These are phyloP conservation scores for Achlya flavicornis DNA, from an alignment of 2,888 invertebrate species.

Conservation along the genomic window DNA sequence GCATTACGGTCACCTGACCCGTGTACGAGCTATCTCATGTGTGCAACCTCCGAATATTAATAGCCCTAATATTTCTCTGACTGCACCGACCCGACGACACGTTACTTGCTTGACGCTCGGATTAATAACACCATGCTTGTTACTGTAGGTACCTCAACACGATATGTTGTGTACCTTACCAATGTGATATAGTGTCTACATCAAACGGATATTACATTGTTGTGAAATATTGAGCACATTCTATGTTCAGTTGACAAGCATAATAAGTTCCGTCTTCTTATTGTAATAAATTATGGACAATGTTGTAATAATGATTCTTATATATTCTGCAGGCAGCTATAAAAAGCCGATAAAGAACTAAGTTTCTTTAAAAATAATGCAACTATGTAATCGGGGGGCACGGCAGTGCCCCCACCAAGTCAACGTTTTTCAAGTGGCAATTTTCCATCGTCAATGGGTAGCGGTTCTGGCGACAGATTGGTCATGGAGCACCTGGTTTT, in stretches of 20 bases:
- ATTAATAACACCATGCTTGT: conserved; percentile 56
- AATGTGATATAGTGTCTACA: neutral
- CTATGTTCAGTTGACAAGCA: neutral
- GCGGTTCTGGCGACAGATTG: too few relatives aligned
- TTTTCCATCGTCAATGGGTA: too few relatives aligned
- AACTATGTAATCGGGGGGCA: too few relatives aligned
- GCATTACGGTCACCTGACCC: conserved; percentile 67
- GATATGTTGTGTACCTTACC: conserved; percentile 20
- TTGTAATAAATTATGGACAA: neutral
- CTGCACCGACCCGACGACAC: conserved; percentile 65
- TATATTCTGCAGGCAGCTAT: neutral
- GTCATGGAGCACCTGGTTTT: too few relatives aligned
- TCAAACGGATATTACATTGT: neutral
- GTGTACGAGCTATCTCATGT: conserved; percentile 65
- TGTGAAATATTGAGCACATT: neutral
- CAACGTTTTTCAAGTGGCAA: too few relatives aligned
- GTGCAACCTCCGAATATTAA: conserved; percentile 76
- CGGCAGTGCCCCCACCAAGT: too few relatives aligned
- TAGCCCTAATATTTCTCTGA: conserved; percentile 73
- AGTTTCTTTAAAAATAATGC: too few relatives aligned
- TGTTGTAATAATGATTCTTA: neutral
- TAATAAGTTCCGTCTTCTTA: neutral
- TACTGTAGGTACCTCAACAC: conserved; percentile 42
- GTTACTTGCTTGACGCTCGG: conserved; percentile 65
- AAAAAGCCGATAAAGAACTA: too few relatives aligned